Evolutionary conservation across 2,797 vertebrate species (phyloP).

Genomic region (Knipowitschia caucasica): DNA sequence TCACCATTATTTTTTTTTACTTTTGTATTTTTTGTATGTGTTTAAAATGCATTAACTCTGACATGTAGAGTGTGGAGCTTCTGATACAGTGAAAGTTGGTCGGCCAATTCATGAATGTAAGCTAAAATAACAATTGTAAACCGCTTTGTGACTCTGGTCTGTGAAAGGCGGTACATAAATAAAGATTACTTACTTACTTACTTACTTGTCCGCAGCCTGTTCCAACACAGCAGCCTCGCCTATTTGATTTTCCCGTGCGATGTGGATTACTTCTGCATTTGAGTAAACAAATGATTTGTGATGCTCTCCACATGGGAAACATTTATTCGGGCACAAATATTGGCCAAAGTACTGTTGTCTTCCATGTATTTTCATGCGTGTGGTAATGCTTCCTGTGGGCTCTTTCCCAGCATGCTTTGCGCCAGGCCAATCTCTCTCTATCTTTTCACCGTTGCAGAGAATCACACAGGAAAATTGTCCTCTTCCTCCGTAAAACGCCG

Average conservation of each 20-base stretch:
- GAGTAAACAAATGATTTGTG: constrained; percentile 23
- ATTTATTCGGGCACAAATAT: constrained; percentile 40
- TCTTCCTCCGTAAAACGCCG: constrained; percentile 9
- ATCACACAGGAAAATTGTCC: constrained; percentile 1
- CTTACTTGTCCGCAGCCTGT: not conserved
- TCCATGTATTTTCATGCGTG: constrained; percentile 22
- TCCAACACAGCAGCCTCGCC: not conserved
- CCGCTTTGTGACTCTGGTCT: too few species aligned
- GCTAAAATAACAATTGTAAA: too few species aligned
- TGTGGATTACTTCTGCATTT: too few species aligned
- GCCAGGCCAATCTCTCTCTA: constrained; percentile 39
- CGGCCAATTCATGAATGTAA: too few species aligned
- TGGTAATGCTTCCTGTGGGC: constrained; percentile 31
- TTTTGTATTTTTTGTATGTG: too few species aligned
- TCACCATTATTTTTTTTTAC: too few species aligned
- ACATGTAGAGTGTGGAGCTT: too few species aligned
- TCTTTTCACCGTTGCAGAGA: constrained; percentile 26
- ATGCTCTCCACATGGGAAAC: constrained; percentile 7
- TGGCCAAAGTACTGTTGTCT: constrained; percentile 16
- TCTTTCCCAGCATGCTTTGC: constrained; percentile 9
- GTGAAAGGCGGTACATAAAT: too few species aligned
- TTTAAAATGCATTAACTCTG: too few species aligned
- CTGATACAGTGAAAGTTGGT: too few species aligned
- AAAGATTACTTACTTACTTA: too few species aligned
- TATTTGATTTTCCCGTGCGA: not conserved